A percentile compares a stretch with the other conserved stretches of the same genome.
Conservation (phyloP, 2,113 vertebrate genomes). For the Podiceps cristatus region DNA sequence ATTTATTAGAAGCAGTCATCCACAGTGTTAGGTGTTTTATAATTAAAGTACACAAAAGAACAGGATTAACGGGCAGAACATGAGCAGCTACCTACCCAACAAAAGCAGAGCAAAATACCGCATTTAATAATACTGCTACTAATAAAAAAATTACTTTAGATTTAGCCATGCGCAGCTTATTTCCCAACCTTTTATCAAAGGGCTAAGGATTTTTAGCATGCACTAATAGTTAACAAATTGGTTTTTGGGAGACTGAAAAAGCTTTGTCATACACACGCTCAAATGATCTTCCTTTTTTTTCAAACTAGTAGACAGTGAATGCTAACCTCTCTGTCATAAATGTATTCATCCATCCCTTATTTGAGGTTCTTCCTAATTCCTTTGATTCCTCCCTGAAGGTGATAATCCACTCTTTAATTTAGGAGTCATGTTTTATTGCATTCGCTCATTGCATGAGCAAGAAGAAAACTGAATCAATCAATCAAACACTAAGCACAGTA, state of each 20-base stretch:
- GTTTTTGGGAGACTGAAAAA: background rate
- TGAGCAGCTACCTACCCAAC: background rate
- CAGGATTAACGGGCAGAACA: slow-evolving; percentile 49
- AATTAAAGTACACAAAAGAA: slow-evolving; percentile 41
- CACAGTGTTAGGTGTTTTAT: background rate
- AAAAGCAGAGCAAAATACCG: background rate
- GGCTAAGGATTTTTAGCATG: background rate
- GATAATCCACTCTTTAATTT: slow-evolving; percentile 17
- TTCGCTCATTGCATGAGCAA: background rate
- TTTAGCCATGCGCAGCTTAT: background rate
- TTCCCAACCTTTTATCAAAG: slow-evolving; percentile 6
- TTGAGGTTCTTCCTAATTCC: background rate
- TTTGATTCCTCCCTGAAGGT: slow-evolving; percentile 7
- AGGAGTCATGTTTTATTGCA: background rate
- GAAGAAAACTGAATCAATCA: background rate
- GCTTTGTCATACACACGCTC: background rate
- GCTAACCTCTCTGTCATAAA: background rate
- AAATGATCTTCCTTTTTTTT: slow-evolving; percentile 9
- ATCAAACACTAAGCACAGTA: background rate
- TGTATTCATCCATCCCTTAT: background rate
- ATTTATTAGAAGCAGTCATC: slow-evolving; percentile 33
- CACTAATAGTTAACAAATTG: slow-evolving; percentile 2
- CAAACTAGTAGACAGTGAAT: background rate
- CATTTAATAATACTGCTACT: slow-evolving; percentile 1
- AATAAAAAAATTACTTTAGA: slow-evolving; percentile 11